phyloP scores from a whole-genome alignment of 2,113 vertebrate genomes.

The Chaetops frenatus region DNA sequence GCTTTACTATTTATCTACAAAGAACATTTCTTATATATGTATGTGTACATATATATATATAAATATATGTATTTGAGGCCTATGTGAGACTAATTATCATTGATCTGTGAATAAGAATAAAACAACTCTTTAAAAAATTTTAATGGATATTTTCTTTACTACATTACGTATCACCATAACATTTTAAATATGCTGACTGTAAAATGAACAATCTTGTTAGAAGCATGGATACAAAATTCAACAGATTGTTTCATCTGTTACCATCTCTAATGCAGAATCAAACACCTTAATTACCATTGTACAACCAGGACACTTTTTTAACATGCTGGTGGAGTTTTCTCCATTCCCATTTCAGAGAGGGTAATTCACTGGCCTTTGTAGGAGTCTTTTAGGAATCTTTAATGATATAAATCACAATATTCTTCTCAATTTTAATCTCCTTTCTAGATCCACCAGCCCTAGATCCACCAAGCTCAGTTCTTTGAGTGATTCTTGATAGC shows the following conservation, averaged over 20 bases:
- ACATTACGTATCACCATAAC: background rate
- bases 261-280: background rate
- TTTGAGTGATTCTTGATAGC: background rate
- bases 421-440: background rate
- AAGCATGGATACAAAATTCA: background rate
- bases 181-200: background rate
- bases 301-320: background rate
- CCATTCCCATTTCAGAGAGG: background rate
- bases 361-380: background rate
- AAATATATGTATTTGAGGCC: background rate
- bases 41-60: background rate
- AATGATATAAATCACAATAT: background rate
- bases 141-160: background rate
- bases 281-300: background rate
- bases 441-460: background rate
- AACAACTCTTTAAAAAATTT: background rate
- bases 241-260: background rate
- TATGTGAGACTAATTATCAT: background rate
- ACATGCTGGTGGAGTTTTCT: background rate
- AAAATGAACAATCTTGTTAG: background rate
- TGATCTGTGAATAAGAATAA: background rate
- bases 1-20: background rate
- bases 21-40: background rate
- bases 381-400: background rate
- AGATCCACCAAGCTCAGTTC: background rate